These are phyloP conservation scores for Pinna nobilis DNA, from an alignment of 1,140 invertebrate species.

Conservation along the genomic window DNA sequence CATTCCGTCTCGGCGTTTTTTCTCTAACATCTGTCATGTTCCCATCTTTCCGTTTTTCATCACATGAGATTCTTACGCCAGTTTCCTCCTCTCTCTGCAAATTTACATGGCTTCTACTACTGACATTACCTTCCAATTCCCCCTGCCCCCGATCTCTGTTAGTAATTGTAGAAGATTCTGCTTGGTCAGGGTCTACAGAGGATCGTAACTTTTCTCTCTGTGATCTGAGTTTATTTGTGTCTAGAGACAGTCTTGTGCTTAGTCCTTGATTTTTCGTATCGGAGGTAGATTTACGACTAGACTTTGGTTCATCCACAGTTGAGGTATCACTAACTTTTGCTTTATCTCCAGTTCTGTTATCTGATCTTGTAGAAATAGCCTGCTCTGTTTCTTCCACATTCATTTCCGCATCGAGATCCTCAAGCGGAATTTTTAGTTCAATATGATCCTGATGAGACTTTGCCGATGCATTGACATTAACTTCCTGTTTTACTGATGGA, in stretches of 20 bases:
- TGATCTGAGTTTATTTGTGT: not conserved
- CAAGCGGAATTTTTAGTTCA: too few species aligned
- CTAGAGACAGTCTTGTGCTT: not conserved
- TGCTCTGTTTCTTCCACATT: conserved; percentile 1
- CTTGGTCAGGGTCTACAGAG: not conserved
- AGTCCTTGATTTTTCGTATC: not conserved
- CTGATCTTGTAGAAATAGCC: not conserved
- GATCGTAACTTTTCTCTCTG: not conserved
- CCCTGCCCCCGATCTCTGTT: not conserved
- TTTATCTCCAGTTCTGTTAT: too few species aligned
- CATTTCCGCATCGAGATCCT: not conserved
- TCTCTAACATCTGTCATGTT: too few species aligned
- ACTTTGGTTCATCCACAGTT: too few species aligned
- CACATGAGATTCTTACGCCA: not conserved
- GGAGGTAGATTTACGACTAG: not conserved
- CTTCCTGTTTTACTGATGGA: not conserved
- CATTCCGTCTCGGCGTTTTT: too few species aligned
- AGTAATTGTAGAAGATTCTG: not conserved
- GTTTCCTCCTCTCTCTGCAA: conserved; percentile 8
- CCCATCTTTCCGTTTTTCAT: not conserved
- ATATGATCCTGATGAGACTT: not conserved
- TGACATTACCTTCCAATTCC: too few species aligned
- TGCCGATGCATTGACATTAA: not conserved
- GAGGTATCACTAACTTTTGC: too few species aligned
- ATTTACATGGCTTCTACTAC: too few species aligned